Evolutionary conservation across 1,140 invertebrate species (phyloP), one percentile per base, ranked within the genome.

Genomic region (Drosophila dunni): DNA sequence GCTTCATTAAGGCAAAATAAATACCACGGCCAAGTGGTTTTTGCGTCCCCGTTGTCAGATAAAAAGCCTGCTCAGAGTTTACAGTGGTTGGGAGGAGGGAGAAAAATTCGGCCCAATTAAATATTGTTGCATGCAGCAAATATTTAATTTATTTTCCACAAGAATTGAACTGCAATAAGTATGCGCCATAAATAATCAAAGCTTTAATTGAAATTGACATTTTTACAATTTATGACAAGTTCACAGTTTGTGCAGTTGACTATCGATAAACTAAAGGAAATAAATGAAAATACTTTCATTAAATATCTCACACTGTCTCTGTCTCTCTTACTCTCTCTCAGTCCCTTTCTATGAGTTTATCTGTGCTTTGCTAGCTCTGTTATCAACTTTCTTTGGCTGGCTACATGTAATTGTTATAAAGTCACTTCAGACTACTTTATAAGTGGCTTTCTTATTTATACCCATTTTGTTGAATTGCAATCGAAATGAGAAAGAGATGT

Each of bases 1-100:
- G 62, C 76, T 80, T 88, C 79, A 88, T 88, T 88, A 88, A 80
- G 77, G 79, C 84, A 89, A 88, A 88, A 79, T 88, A 88, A 88
- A 88, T 88, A 88, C 57, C 69, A 89, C 71, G 78, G 69, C 76
- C 81, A 89, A 88, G 78, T 85, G 81, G 81, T 81, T 85, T 85
- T 62, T 56, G 66, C 24, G 4, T 48, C 48, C 33, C 62, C 48
- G 50, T 29, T 29, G 45, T 42, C 69, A 72, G 82, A 85, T 81
- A 62, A 78, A 74, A 73, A 58, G 9, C 11, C 72, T 17, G 61
- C 9, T 56, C 15, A 10, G 36, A 8, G 36, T 40, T 33, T 50
- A 40, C n/a, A 48, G 11, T 38, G 34, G 10, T 10, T 5, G 29
- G 29, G 29, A 9, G 7, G 50, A 7, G 34, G 15, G 13, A 2